Conservation (phyloP, 1,140 invertebrate genomes). For the Panagrolaimus sp. region DNA sequence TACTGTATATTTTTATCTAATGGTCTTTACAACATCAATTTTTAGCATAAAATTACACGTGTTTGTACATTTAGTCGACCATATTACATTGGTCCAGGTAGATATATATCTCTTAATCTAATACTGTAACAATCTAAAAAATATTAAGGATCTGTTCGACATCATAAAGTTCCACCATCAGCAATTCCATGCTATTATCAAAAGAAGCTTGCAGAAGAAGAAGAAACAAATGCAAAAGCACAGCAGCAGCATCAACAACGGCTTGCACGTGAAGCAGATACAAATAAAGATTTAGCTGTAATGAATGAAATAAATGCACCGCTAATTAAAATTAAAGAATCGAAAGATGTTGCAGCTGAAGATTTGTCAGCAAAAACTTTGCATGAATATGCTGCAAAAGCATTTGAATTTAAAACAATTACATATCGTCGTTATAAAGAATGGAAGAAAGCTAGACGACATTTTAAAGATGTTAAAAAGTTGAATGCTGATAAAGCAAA, state of each 20-base stretch:
- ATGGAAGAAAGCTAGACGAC: constrained; percentile 7
- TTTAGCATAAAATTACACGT: constrained; percentile 65
- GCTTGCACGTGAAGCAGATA: background rate
- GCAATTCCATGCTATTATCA: constrained; percentile 86
- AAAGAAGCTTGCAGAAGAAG: constrained; percentile 70
- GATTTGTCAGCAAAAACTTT: background rate
- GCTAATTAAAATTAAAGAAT: constrained; percentile 9
- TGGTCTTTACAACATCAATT: background rate
- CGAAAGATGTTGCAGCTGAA: background rate
- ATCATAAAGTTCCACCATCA: constrained; percentile 84
- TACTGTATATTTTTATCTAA: background rate
- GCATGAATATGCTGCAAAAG: background rate
- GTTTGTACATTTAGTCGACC: constrained; percentile 82
- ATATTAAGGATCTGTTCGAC: constrained; percentile 62
- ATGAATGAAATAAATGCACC: constrained; percentile 9
- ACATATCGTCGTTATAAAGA: constrained; percentile 5
- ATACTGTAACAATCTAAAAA: no score
- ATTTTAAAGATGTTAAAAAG: background rate
- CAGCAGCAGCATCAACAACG: constrained; percentile 2
- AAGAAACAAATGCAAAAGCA: constrained; percentile 51
- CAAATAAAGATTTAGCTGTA: background rate
- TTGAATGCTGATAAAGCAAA: background rate
- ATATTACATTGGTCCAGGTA: constrained; percentile 80
- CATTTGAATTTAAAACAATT: background rate
- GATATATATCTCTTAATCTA: no score